Conservation (phyloP, 2,113 vertebrate genomes). For the Elaphurus davidianus region DNA sequence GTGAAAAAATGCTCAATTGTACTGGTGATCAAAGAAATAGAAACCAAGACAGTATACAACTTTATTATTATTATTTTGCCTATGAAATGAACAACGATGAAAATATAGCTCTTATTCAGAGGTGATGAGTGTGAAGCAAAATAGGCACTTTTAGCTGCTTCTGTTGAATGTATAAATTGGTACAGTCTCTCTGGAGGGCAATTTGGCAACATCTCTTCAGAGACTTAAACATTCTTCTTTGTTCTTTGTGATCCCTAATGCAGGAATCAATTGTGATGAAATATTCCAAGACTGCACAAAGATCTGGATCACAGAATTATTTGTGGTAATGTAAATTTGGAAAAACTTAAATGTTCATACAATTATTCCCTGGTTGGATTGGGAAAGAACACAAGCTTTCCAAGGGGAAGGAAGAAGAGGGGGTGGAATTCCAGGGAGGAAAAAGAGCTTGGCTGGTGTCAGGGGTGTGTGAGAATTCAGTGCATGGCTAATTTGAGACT, state of each 20-base stretch:
- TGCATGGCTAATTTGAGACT: rapidly evolving
- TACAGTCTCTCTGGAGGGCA: neutral
- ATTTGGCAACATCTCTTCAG: neutral
- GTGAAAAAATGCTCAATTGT: neutral
- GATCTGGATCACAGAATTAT: neutral
- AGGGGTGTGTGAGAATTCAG: neutral
- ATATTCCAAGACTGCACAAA: neutral
- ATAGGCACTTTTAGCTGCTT: neutral
- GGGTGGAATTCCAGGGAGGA: neutral
- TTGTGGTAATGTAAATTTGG: neutral
- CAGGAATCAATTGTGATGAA: neutral
- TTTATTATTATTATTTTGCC: neutral
- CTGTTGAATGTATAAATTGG: neutral
- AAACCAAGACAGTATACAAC: neutral
- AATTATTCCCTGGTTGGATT: neutral
- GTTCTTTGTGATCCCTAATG: neutral
- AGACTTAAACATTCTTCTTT: neutral
- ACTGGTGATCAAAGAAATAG: neutral
- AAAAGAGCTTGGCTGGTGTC: neutral
- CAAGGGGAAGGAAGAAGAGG: neutral
- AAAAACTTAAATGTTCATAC: neutral
- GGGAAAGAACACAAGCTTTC: neutral
- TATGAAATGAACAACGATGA: neutral
- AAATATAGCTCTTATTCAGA: neutral
- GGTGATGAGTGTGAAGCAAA: neutral